Conservation (phyloP, 2,113 vertebrate species). For the Euleptes europaea region DNA sequence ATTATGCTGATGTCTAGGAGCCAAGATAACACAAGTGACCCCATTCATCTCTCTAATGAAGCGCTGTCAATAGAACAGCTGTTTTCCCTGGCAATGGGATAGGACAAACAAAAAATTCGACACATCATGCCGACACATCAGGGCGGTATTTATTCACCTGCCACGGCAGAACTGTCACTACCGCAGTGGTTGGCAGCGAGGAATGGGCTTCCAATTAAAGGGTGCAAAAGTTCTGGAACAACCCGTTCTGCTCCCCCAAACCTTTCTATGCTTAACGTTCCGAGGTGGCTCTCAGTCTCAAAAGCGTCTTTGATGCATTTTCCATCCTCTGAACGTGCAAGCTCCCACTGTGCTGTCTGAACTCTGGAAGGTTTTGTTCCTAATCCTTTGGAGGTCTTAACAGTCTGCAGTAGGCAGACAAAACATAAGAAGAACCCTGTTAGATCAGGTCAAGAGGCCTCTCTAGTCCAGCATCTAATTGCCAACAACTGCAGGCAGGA, state of each 20-base stretch:
- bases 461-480: too few relatives aligned
- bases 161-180: not conserved
- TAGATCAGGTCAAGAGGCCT: too few relatives aligned
- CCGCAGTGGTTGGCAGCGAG: not conserved
- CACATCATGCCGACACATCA: not conserved
- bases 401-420: too few relatives aligned
- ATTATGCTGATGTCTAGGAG: not conserved
- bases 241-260: not conserved
- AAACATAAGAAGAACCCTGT: too few relatives aligned
- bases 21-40: not conserved
- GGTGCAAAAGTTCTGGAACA: not conserved
- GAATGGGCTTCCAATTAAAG: not conserved
- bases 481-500: too few relatives aligned
- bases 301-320: too few relatives aligned
- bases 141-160: not conserved
- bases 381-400: too few relatives aligned
- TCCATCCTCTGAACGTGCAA: not conserved
- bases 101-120: not conserved
- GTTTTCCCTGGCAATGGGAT: not conserved
- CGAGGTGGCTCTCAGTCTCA: not conserved
- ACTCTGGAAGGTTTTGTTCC: not conserved
- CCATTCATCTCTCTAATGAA: conserved; percentile 20
- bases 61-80: not conserved
- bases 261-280: not conserved
- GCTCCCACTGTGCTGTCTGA: not conserved